A percentile compares a stretch with the other conserved stretches of the same genome.
Evolutionary conservation across 2,113 vertebrate genomes (phyloP).

Genomic region (Terrapene triunguis): DNA sequence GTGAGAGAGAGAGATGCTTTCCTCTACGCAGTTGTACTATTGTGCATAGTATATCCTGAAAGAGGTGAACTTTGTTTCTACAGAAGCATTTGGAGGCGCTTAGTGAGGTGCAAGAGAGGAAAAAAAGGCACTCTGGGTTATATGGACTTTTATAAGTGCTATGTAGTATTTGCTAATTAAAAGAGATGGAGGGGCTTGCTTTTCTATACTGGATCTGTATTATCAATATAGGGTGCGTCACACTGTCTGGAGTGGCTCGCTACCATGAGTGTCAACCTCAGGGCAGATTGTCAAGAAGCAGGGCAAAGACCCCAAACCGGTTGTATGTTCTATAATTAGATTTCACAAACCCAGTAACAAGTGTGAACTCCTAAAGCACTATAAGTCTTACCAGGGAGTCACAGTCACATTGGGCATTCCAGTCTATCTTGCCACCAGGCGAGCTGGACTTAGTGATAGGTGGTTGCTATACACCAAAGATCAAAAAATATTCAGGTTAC

Average conservation of each 20-base stretch:
- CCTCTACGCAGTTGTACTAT: neutral
- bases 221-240: neutral
- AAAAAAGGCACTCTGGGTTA: neutral
- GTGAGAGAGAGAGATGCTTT: neutral
- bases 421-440: no score
- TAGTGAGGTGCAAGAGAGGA: neutral
- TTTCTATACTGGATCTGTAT: neutral
- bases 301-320: neutral
- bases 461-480: no score
- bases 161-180: neutral
- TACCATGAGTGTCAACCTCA: neutral
- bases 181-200: neutral
- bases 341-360: neutral
- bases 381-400: no score
- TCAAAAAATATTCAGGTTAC: no score
- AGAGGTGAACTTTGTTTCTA: fast-evolving
- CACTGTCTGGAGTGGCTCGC: neutral
- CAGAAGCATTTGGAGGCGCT: neutral
- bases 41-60: neutral
- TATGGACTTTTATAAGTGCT: neutral
- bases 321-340: neutral
- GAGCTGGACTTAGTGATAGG: no score
- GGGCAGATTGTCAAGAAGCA: neutral
- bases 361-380: neutral
- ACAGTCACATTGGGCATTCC: no score